These are phyloP conservation scores for Trichopoda pennipes DNA, from an alignment of 2,888 invertebrate species.

Conservation along the genomic window DNA sequence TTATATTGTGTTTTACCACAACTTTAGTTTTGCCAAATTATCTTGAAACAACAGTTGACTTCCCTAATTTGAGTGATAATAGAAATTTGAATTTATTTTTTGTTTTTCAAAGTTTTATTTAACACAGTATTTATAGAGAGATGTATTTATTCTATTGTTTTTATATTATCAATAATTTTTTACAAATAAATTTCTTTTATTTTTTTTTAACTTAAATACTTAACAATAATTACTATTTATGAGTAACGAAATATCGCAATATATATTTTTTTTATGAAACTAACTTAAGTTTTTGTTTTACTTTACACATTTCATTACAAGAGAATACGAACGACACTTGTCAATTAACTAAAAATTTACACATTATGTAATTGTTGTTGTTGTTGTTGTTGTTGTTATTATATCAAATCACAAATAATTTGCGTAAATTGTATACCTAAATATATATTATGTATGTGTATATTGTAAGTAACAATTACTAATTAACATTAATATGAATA, in stretches of 20 bases:
- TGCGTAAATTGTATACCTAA: too few relatives aligned
- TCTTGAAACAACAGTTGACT: too few relatives aligned
- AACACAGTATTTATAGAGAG: conserved; percentile 59
- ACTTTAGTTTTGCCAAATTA: too few relatives aligned
- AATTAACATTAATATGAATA: conserved; percentile 53
- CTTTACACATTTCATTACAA: conserved; percentile 38
- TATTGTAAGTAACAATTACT: conserved; percentile 61
- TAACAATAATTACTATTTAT: conserved; percentile 61
- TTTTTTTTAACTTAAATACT: conserved; percentile 51
- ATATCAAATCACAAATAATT: too few relatives aligned
- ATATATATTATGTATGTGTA: background rate
- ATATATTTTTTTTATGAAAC: conserved; percentile 31
- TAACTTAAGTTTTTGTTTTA: conserved; percentile 21
- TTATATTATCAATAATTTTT: conserved; percentile 17
- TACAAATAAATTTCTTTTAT: conserved; percentile 56
- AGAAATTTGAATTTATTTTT: background rate
- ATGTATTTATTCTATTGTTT: conserved; percentile 40
- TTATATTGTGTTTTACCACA: too few relatives aligned
- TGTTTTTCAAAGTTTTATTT: conserved; percentile 29
- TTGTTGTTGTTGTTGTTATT: background rate
- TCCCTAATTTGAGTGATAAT: background rate
- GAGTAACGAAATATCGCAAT: conserved; percentile 50
- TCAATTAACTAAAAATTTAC: conserved; percentile 20
- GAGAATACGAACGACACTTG: conserved; percentile 39
- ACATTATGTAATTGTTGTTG: background rate